Conservation (phyloP, 2,888 invertebrate species). For the Trimorus sp. region DNA sequence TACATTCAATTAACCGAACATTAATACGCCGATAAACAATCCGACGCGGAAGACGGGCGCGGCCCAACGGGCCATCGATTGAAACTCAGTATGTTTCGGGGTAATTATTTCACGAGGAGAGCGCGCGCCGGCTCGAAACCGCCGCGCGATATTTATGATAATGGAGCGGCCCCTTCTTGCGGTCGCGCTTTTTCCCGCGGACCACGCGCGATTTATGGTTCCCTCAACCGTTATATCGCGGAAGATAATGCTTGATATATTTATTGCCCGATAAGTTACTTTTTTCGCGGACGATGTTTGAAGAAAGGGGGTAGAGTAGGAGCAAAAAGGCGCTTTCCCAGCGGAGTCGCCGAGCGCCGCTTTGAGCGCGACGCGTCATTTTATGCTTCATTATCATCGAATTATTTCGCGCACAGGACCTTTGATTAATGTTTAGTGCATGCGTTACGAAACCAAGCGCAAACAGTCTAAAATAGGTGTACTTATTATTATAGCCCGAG, state of each 20-base stretch:
- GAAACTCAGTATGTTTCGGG: no score
- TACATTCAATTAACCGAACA: no score
- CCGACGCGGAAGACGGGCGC: no score
- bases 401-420: slow-evolving; percentile 45
- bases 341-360: slow-evolving; percentile 7
- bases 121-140: no score
- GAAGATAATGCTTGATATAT: slow-evolving; percentile 16
- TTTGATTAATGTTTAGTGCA: slow-evolving; percentile 57
- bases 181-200: no score
- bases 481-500: slow-evolving; percentile 54
- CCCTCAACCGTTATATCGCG: background rate
- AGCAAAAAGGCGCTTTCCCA: background rate
- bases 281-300: background rate
- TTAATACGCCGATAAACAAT: no score
- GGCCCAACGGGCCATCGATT: no score
- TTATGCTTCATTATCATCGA: slow-evolving; percentile 56
- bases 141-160: no score
- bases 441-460: slow-evolving; percentile 58
- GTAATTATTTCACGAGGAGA: no score
- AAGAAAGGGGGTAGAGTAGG: background rate
- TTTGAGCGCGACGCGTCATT: slow-evolving; percentile 52
- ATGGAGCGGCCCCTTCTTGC: no score
- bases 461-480: slow-evolving; percentile 58
- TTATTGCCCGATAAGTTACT: slow-evolving; percentile 27
- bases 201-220: no score